Percentiles rank a stretch among this genome's conserved stretches.
Evolutionary conservation across 1,140 invertebrate species (phyloP).

Genomic region (Lerema accius): DNA sequence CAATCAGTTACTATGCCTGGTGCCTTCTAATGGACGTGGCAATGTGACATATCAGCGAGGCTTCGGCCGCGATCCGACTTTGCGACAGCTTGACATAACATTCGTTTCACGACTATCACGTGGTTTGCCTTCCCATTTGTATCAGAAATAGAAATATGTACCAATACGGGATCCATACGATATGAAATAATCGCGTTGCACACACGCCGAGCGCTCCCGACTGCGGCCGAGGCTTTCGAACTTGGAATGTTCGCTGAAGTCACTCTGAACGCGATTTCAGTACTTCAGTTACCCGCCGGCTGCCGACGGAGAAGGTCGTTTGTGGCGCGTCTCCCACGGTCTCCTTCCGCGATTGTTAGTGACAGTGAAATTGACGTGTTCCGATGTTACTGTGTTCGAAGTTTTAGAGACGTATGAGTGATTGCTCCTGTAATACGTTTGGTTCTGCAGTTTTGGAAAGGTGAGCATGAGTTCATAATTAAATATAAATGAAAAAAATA

Average conservation of each 20-base stretch:
- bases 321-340: neutral
- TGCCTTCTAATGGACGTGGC: no score
- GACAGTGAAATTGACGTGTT: conserved; percentile 46
- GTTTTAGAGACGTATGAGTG: conserved; percentile 44
- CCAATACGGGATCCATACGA: conserved; percentile 10
- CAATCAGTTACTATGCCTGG: no score
- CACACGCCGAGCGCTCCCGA: conserved; percentile 40
- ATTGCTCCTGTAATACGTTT: conserved; percentile 28
- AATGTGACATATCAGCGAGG: no score
- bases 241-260: conserved; percentile 35
- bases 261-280: conserved; percentile 14
- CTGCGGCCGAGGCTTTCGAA: conserved; percentile 38
- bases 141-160: conserved; percentile 2
- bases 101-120: no score
- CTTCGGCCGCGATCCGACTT: no score
- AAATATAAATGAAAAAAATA: neutral
- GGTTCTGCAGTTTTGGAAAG: conserved; percentile 24
- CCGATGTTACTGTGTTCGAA: conserved; percentile 38
- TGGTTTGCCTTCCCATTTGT: no score
- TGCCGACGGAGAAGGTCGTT: conserved; percentile 36
- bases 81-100: no score
- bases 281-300: conserved; percentile 46
- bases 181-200: conserved; percentile 34
- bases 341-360: conserved; percentile 37
- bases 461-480: no score